Conservation (phyloP, 2,797 vertebrate species). For the Oreortyx pictus region DNA sequence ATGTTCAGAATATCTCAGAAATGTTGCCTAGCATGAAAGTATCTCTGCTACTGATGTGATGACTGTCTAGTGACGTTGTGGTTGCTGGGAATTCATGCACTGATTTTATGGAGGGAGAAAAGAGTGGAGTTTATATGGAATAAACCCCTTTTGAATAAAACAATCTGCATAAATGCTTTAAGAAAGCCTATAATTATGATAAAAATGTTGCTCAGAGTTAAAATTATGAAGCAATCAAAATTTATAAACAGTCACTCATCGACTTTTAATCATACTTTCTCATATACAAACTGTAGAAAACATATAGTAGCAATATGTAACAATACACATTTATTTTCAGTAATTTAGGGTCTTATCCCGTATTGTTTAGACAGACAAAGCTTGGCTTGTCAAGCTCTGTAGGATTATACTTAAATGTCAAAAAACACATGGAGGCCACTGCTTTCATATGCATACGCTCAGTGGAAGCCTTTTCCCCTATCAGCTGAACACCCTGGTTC, state of each 20-base stretch:
- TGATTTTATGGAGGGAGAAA: slow-evolving; percentile 80
- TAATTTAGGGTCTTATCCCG: slow-evolving; percentile 49
- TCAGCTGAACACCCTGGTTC: background rate
- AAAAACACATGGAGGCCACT: background rate
- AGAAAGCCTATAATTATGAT: slow-evolving; percentile 89
- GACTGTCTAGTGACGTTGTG: slow-evolving; percentile 66
- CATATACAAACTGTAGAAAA: slow-evolving; percentile 83
- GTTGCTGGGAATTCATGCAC: slow-evolving; percentile 70
- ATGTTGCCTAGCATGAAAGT: slow-evolving; percentile 3
- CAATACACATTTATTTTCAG: slow-evolving; percentile 74
- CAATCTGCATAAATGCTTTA: slow-evolving; percentile 87
- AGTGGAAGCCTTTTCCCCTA: background rate
- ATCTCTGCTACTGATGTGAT: slow-evolving; percentile 31
- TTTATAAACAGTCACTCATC: slow-evolving; percentile 88
- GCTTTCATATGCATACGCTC: background rate
- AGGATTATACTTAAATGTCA: background rate
- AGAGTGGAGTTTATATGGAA: slow-evolving; percentile 83
- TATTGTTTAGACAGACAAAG: slow-evolving; percentile 21
- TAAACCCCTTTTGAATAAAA: slow-evolving; percentile 85
- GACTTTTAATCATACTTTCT: slow-evolving; percentile 87
- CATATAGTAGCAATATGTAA: slow-evolving; percentile 80
- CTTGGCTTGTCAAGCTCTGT: background rate
- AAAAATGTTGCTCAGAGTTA: slow-evolving; percentile 89
- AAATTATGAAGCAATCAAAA: slow-evolving; percentile 90
- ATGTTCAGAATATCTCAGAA: background rate